Evolutionary conservation across 1,140 invertebrate genomes (phyloP).

Genomic region (Drosophila lacteicornis): DNA sequence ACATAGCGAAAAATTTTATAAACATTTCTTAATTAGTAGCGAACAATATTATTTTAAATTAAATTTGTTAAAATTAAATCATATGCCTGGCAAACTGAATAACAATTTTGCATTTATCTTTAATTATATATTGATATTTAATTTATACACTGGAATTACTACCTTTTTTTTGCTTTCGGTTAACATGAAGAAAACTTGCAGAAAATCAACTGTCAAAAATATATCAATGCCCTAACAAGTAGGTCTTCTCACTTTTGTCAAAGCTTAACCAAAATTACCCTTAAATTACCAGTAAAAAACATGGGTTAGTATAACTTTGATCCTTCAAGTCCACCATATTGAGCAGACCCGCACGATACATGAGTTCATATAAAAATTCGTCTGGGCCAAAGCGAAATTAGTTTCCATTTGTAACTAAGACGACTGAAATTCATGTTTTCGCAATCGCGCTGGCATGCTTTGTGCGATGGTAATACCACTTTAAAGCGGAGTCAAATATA

Average conservation of each 20-base stretch:
- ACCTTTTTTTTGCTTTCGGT: no score
- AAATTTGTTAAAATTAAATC: not conserved
- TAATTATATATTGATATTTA: no score
- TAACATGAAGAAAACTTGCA: no score
- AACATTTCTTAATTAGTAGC: not conserved
- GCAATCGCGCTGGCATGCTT: constrained; percentile 18
- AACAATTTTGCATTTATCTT: no score
- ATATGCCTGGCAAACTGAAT: no score
- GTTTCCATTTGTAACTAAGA: constrained; percentile 43
- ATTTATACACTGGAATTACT: no score
- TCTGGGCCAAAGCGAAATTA: constrained; percentile 6
- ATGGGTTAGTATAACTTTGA: no score
- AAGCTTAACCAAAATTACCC: no score
- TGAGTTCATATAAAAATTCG: not conserved
- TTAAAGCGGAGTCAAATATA: constrained; percentile 55
- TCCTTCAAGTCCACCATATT: not conserved
- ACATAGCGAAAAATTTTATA: not conserved
- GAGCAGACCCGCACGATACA: not conserved
- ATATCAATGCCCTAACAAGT: no score
- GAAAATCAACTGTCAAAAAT: no score
- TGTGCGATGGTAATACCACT: constrained; percentile 42
- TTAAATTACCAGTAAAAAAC: no score
- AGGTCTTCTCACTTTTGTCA: no score
- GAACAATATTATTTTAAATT: not conserved
- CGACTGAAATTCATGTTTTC: constrained; percentile 30